These are phyloP conservation scores for Neodiprion fabricii DNA, from an alignment of 1,140 invertebrate genomes.

Conservation along the genomic window DNA sequence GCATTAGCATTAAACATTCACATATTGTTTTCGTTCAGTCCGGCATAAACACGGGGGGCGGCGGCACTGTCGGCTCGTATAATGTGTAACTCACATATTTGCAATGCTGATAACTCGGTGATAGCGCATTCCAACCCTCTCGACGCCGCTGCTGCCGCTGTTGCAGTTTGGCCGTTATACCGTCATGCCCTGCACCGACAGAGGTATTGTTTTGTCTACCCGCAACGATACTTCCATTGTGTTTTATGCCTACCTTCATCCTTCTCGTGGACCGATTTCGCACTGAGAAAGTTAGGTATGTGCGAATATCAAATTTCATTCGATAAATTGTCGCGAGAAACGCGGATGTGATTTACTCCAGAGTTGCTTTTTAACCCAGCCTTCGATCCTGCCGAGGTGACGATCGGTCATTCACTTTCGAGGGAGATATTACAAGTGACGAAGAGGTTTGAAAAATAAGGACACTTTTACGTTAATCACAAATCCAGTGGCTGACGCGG, in stretches of 20 bases:
- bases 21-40: constrained; percentile 47
- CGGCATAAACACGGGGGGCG: constrained; percentile 12
- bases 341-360: too few species aligned
- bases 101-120: constrained; percentile 49
- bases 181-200: constrained; percentile 32
- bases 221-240: background rate
- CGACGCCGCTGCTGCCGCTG: background rate
- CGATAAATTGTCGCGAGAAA: too few species aligned
- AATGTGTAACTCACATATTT: constrained; percentile 40
- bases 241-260: constrained; percentile 5
- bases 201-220: constrained; percentile 37
- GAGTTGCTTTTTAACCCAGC: too few species aligned
- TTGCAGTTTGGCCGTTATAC: constrained; percentile 9
- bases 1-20: constrained; percentile 31
- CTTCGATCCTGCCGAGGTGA: too few species aligned
- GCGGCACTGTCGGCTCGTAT: constrained; percentile 24
- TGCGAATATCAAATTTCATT: too few species aligned
- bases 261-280: constrained; percentile 29
- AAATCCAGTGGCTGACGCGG: background rate
- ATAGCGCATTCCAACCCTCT: constrained; percentile 47
- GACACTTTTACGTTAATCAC: too few species aligned
- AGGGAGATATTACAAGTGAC: too few species aligned
- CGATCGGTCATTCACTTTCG: too few species aligned
- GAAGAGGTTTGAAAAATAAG: too few species aligned
- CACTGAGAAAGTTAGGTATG: too few species aligned